Evolutionary conservation across 2,113 vertebrate genomes (phyloP).

Genomic region (Anhinga rufa): DNA sequence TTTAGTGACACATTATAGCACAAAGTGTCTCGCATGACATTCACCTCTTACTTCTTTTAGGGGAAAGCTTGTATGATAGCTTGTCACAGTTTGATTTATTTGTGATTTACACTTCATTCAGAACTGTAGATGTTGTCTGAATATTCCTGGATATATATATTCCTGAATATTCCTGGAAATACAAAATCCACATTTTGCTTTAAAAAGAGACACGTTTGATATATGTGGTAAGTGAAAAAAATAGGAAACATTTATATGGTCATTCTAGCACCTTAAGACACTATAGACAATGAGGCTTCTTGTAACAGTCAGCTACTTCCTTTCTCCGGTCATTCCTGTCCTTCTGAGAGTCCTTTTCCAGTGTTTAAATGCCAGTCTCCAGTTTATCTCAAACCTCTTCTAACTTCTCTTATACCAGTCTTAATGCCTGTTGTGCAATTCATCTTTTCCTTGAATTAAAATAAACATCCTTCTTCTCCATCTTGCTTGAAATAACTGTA

Average conservation of each 20-base stretch:
- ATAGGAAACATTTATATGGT: not conserved
- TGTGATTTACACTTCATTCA: not conserved
- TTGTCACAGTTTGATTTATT: not conserved
- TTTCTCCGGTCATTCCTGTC: not conserved
- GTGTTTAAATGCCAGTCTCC: not conserved
- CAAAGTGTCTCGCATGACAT: not conserved
- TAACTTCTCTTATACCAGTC: not conserved
- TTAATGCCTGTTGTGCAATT: not conserved
- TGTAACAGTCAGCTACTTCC: not conserved
- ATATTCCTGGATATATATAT: not conserved
- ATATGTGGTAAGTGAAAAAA: not conserved
- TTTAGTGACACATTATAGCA: not conserved
- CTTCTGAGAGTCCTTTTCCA: not conserved
- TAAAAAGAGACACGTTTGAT: not conserved
- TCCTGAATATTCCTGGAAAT: not conserved
- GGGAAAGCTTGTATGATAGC: not conserved
- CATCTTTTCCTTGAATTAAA: not conserved
- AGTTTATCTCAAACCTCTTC: not conserved
- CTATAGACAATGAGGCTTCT: not conserved
- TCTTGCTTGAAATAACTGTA: not conserved
- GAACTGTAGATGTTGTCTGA: not conserved
- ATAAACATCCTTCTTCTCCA: not conserved
- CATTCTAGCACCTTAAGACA: not conserved
- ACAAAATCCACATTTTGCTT: not conserved
- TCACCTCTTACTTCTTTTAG: not conserved